Conservation (phyloP, 1,140 invertebrate genomes). For the Aphelinus certus region DNA sequence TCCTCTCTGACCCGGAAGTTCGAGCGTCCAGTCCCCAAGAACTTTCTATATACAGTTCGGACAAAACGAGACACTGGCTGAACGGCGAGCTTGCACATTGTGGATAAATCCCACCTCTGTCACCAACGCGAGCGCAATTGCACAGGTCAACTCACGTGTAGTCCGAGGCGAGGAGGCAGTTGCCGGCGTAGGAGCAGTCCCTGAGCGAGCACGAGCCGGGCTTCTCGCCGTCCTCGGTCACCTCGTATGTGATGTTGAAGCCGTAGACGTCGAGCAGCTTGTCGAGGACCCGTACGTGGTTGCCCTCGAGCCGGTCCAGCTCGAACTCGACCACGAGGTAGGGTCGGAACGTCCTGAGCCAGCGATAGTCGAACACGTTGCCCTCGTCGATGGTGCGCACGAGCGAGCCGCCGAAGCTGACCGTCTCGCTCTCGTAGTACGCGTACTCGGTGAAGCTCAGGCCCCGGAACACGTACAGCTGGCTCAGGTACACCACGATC, state of each 20-base stretch:
- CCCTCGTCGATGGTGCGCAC: slow-evolving; percentile 75
- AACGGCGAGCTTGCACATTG: no score
- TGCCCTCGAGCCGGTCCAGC: slow-evolving; percentile 78
- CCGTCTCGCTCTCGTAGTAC: slow-evolving; percentile 75
- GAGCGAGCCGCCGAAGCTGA: slow-evolving; percentile 71
- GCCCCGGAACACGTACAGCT: slow-evolving; percentile 84
- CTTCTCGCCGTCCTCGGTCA: slow-evolving; percentile 68
- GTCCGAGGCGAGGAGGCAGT: slow-evolving; percentile 78
- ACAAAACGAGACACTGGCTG: no score
- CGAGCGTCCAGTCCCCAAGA: no score
- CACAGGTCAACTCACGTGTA: slow-evolving; percentile 69
- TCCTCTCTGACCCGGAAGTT: no score
- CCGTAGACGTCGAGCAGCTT: slow-evolving; percentile 86
- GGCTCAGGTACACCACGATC: slow-evolving; percentile 87
- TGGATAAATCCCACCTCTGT: no score
- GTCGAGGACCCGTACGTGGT: slow-evolving; percentile 83
- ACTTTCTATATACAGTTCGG: no score
- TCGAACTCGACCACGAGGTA: slow-evolving; percentile 83
- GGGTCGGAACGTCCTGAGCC: slow-evolving; percentile 75
- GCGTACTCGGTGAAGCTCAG: slow-evolving; percentile 85
- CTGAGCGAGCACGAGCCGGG: slow-evolving; percentile 77
- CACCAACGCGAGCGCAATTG: no score
- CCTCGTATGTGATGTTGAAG: slow-evolving; percentile 92
- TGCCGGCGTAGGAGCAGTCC: slow-evolving; percentile 83
- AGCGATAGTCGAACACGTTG: slow-evolving; percentile 75